These are phyloP conservation scores for Tuberolachnus salignus DNA, from an alignment of 2,888 invertebrate species.

Conservation along the genomic window DNA sequence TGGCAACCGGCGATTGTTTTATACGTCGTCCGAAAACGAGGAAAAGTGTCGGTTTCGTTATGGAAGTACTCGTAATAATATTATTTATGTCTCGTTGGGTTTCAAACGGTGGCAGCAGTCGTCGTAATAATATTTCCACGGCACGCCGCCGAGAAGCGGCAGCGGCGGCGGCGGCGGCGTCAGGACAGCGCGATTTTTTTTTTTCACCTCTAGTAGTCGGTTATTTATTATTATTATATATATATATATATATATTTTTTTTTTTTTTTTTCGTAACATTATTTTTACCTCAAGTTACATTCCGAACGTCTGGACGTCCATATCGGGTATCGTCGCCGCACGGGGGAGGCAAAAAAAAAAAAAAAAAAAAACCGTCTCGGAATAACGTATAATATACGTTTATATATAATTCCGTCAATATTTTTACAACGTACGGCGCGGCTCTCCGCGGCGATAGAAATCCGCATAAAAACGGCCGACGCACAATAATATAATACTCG, in stretches of 20 bases:
- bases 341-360: slow-evolving; percentile 17
- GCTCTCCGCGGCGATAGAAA: not conserved
- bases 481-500: slow-evolving; percentile 27
- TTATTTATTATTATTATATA: too few species aligned
- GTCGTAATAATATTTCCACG: not conserved
- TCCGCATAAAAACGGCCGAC: slow-evolving; percentile 38
- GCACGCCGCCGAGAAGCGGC: not conserved
- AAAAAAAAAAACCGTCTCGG: slow-evolving; percentile 17
- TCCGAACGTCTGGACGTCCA: slow-evolving; percentile 44
- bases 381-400: too few species aligned
- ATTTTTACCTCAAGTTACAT: slow-evolving; percentile 26
- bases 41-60: too few species aligned
- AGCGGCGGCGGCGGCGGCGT: not conserved
- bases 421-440: slow-evolving; percentile 26
- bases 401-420: slow-evolving; percentile 29
- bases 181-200: slow-evolving; percentile 3
- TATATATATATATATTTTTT: too few species aligned
- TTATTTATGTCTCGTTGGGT: not conserved
- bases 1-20: too few species aligned
- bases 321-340: slow-evolving; percentile 28
- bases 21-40: too few species aligned
- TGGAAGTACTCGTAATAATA: not conserved
- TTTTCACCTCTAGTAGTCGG: slow-evolving; percentile 2
- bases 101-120: not conserved
- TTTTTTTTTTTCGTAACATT: not conserved